These are phyloP conservation scores for Urophycis tenuis DNA, from an alignment of 2,797 vertebrate species.

Conservation along the genomic window DNA sequence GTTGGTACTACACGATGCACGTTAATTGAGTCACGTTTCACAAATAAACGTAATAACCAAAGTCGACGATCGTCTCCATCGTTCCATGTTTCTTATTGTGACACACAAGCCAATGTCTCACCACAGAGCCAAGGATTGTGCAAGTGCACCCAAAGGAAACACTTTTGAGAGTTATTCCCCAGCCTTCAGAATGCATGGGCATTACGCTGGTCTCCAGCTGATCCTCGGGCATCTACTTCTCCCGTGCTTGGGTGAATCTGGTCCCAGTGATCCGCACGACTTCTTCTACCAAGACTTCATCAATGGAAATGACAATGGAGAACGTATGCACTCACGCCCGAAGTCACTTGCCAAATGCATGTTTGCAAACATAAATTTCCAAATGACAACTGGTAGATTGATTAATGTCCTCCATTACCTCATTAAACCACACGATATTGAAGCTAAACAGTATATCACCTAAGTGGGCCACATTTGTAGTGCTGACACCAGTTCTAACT, in stretches of 20 bases:
- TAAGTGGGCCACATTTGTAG: too few species aligned
- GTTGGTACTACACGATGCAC: neutral
- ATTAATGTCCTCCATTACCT: too few species aligned
- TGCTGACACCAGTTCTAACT: too few species aligned
- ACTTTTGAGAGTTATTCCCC: neutral
- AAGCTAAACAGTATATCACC: too few species aligned
- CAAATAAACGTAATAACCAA: neutral
- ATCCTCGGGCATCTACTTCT: slow-evolving; percentile 44
- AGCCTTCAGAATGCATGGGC: neutral
- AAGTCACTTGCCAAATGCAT: neutral
- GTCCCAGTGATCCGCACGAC: slow-evolving; percentile 63
- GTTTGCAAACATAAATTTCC: neutral
- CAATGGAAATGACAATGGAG: slow-evolving; percentile 56
- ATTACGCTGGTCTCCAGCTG: slow-evolving; percentile 38
- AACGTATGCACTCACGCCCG: slow-evolving; percentile 53
- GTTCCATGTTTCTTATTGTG: neutral
- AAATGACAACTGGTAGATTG: neutral
- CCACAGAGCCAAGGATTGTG: neutral
- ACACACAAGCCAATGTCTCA: neutral
- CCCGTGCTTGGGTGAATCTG: slow-evolving; percentile 30
- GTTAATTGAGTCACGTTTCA: neutral
- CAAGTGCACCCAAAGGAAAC: neutral
- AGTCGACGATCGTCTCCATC: neutral
- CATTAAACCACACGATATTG: too few species aligned
- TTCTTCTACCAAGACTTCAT: slow-evolving; percentile 77